Percentiles rank a stretch among this genome's conserved stretches.
These are phyloP conservation scores for Aporophyla nigra DNA, from an alignment of 2,888 invertebrate species.

Conservation along the genomic window DNA sequence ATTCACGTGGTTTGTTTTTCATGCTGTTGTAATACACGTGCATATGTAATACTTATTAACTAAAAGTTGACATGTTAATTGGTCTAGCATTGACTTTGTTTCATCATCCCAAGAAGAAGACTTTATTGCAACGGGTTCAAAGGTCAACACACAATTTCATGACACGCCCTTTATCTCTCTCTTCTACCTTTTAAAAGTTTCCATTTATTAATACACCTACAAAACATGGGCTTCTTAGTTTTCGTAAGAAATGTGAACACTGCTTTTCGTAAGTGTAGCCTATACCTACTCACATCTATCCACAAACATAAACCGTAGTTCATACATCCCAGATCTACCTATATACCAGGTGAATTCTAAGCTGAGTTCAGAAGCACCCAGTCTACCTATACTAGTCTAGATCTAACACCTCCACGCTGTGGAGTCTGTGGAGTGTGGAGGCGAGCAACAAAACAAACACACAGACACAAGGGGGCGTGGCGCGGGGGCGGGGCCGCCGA, in stretches of 20 bases:
- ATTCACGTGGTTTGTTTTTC: no score
- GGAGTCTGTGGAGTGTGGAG: slow-evolving; percentile 27
- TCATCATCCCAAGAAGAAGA: not conserved
- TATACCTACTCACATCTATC: not conserved
- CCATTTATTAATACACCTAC: not conserved
- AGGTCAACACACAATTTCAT: not conserved
- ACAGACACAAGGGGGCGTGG: slow-evolving; percentile 56
- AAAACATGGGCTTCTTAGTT: not conserved
- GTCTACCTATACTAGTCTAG: slow-evolving; percentile 5
- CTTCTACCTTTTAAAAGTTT: not conserved
- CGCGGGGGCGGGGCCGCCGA: slow-evolving; percentile 30
- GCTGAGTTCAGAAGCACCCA: slow-evolving; percentile 6
- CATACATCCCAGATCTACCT: not conserved
- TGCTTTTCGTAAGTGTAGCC: not conserved
- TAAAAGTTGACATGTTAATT: not conserved
- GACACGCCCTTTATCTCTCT: not conserved
- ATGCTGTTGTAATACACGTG: no score
- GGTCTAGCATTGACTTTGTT: not conserved
- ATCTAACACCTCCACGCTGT: not conserved
- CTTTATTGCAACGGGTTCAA: not conserved
- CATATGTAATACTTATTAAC: not conserved
- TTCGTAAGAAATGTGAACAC: not conserved
- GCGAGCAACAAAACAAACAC: slow-evolving; percentile 50
- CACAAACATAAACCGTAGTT: not conserved
- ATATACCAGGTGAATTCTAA: not conserved